Base-by-base conservation (phyloP, 2,113 vertebrate species). In the Thalassoma bifasciatum region DNA sequence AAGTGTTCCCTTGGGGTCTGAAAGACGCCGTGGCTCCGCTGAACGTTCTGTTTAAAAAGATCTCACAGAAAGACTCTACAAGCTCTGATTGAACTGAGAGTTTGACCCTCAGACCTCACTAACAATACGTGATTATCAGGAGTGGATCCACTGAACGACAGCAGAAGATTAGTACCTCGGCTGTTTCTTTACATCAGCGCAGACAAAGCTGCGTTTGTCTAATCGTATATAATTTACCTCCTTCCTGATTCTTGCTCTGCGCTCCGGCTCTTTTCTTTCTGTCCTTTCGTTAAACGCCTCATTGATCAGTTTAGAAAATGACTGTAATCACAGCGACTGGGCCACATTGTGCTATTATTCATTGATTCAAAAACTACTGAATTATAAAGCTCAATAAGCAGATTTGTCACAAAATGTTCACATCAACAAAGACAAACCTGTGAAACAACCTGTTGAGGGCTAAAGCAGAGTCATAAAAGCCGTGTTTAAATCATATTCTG, bases 91-190 rank as follows among this genome's bases (percentile, higher is more conserved):
- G 81, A 77, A 53, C 44, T 21, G 46, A 23, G 83, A 70, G 76
- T 40, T 10, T 74, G 84, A 88, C 82, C 82, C 54, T 21, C 3
- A 5, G 0, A 36, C 75, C 70, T 13, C 5, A 2, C 1, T 24
- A 66, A 89, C 89, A 89, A 88, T 81, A 26, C 49, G 0, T 59
- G 74, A 84, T 85, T 86, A 89, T 83, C 78, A 75, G 67, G 19
- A 83, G 79, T 77, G 89, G 85, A 79, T 86, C 72, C 16, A 40
- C 61, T 69, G 82, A 88, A 52, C 64, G 74, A 50, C 37, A 49
- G 57, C 13, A 23, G 72, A 66, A 75, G 85, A 89, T 84, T 75
- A 72, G 30, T 8, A 47, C 78, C 77, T 78, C 58, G 5, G 16
- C 30, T 10, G 57, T 24, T 73, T 72, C 79, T 78, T 72, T 66